Evolutionary conservation across 2,113 vertebrate species (phyloP).

Genomic region (Miniopterus natalensis): DNA sequence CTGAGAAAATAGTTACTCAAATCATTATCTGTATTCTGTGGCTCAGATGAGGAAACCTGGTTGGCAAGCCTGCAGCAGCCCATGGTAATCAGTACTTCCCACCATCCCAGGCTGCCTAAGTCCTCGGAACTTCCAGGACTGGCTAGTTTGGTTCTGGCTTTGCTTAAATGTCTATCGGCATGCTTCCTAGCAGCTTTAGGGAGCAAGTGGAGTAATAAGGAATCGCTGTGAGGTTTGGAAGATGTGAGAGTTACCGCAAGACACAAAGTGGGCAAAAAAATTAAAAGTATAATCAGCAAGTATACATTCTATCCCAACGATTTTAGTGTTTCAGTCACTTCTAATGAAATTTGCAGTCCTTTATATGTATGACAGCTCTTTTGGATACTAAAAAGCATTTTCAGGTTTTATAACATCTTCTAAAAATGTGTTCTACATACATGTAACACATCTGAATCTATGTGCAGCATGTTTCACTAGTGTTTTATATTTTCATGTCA

Average conservation of each 20-base stretch:
- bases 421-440: not conserved
- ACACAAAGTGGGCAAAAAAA: not conserved
- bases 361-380: not conserved
- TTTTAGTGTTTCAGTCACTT: not conserved
- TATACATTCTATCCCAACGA: not conserved
- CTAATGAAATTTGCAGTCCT: not conserved
- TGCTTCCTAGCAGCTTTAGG: not conserved
- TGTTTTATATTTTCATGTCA: conserved; percentile 5
- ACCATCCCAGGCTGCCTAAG: not conserved
- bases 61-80: not conserved
- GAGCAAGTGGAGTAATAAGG: not conserved
- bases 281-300: not conserved
- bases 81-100: not conserved
- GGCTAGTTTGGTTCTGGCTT: not conserved
- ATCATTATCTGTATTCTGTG: not conserved
- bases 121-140: not conserved
- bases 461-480: not conserved
- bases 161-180: not conserved
- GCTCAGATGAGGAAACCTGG: not conserved
- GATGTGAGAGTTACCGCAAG: not conserved
- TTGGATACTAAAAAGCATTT: not conserved
- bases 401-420: not conserved
- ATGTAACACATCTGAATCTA: not conserved
- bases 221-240: not conserved
- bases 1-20: not conserved